phyloP scores from a whole-genome alignment of 2,113 vertebrate species.

The Pungitius pungitius region DNA sequence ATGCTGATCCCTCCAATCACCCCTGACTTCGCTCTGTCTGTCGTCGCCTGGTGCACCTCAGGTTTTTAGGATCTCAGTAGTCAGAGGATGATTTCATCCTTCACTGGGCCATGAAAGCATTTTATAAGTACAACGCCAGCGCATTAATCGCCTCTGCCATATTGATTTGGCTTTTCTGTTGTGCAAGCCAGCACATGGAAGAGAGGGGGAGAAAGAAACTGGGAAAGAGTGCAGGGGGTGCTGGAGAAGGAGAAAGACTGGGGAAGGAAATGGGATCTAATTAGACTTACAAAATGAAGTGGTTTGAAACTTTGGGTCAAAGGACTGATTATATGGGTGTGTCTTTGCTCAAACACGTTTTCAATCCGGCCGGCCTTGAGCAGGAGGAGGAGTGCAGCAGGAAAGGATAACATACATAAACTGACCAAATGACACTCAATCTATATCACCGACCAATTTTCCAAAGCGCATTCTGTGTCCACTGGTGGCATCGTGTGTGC shows the following conservation, averaged over 20 bases:
- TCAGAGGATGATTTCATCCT: conserved; percentile 76
- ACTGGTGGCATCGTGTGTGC: too few species aligned
- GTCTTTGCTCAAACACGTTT: background rate
- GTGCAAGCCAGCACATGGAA: conserved; percentile 58
- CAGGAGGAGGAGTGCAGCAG: background rate
- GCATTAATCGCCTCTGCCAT: conserved; percentile 70
- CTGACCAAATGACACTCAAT: background rate
- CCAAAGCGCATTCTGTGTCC: too few species aligned
- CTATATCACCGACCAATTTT: background rate
- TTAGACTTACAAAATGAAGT: conserved; percentile 40
- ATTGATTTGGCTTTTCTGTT: conserved; percentile 71
- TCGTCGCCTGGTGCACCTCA: conserved; percentile 42
- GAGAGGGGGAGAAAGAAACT: background rate
- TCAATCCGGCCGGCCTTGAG: background rate
- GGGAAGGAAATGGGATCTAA: conserved; percentile 28
- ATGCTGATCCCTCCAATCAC: conserved; percentile 9
- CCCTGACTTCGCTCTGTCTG: background rate
- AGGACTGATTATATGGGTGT: too few species aligned
- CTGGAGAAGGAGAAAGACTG: background rate
- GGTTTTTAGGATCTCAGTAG: conserved; percentile 63
- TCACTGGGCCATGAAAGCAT: conserved; percentile 77
- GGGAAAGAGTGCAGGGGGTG: background rate
- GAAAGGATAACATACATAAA: background rate
- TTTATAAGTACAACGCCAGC: conserved; percentile 71
- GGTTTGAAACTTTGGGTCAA: conserved; percentile 14